Percentiles rank a stretch among this genome's conserved stretches.
These are phyloP conservation scores for Craniophora ligustri DNA, from an alignment of 2,888 invertebrate species.

Conservation along the genomic window DNA sequence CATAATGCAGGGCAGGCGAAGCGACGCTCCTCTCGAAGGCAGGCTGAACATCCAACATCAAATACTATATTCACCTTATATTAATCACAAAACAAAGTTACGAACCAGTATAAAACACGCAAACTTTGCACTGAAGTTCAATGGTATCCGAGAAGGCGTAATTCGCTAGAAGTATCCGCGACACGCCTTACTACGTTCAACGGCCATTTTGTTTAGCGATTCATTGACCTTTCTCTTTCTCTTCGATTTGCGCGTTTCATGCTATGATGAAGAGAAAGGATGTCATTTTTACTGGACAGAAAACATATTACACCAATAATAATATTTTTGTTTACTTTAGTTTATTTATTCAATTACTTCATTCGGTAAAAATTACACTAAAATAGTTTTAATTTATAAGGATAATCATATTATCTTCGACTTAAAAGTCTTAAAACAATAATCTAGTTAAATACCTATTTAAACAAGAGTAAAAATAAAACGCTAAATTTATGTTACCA, in stretches of 20 bases:
- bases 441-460: neutral
- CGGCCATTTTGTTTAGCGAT: slow-evolving; percentile 83
- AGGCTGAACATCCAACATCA: slow-evolving; percentile 58
- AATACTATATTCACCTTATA: slow-evolving; percentile 84
- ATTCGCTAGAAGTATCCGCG: slow-evolving; percentile 76
- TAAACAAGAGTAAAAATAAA: slow-evolving; percentile 31
- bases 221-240: slow-evolving; percentile 62
- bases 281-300: slow-evolving; percentile 6
- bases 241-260: slow-evolving; percentile 50
- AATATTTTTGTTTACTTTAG: neutral
- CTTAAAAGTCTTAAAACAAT: neutral
- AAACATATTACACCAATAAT: neutral
- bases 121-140: slow-evolving; percentile 86
- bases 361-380: neutral
- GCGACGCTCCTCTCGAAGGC: slow-evolving; percentile 55
- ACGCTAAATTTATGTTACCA: slow-evolving; percentile 32
- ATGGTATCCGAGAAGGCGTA: slow-evolving; percentile 73
- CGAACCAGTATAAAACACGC: slow-evolving; percentile 86
- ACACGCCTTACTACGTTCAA: slow-evolving; percentile 83
- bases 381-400: neutral
- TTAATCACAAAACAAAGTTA: slow-evolving; percentile 87
- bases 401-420: neutral
- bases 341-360: no score
- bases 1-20: slow-evolving; percentile 29
- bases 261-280: slow-evolving; percentile 36